Conservation (phyloP, 2,113 vertebrate species). For the Romanogobio albipinnatus region DNA sequence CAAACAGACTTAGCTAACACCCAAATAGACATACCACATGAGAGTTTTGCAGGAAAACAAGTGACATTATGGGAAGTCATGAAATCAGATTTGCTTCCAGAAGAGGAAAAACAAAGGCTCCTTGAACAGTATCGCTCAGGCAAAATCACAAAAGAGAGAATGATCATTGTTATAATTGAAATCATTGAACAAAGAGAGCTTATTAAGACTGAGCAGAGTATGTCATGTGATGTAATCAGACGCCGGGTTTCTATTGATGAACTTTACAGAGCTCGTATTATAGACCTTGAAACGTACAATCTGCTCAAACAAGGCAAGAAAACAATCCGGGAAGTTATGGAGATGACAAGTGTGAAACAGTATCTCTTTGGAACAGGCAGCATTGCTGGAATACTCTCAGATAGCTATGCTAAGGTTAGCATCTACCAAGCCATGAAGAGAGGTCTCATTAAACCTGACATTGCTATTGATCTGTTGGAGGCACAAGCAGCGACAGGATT, state of each 20-base stretch:
- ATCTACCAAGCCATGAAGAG: conserved; percentile 93
- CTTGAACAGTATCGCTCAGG: conserved; percentile 89
- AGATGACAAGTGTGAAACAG: conserved; percentile 79
- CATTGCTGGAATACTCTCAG: conserved; percentile 87
- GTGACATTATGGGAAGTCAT: conserved; percentile 93
- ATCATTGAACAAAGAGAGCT: conserved; percentile 93
- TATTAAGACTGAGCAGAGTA: conserved; percentile 79
- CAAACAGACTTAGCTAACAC: conserved; percentile 86
- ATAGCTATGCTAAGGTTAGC: conserved; percentile 80
- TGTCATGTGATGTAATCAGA: conserved; percentile 86
- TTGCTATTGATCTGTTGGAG: conserved; percentile 88
- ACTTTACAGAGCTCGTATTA: conserved; percentile 79
- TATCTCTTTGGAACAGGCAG: conserved; percentile 91
- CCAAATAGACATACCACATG: conserved; percentile 84
- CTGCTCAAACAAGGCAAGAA: conserved; percentile 87
- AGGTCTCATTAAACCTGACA: conserved; percentile 82
- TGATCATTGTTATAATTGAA: conserved; percentile 96
- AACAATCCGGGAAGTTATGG: conserved; percentile 85
- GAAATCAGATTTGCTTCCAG: conserved; percentile 89
- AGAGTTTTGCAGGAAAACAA: conserved; percentile 79
- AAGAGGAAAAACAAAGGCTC: conserved; percentile 83
- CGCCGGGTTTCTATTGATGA: conserved; percentile 83
- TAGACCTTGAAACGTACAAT: conserved; percentile 84
- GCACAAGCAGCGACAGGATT: conserved; percentile 97
- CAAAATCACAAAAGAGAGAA: conserved; percentile 89